A percentile compares a stretch with the other conserved stretches of the same genome.
Conservation (phyloP, 2,888 invertebrate species). For the Coremacera marginata region DNA sequence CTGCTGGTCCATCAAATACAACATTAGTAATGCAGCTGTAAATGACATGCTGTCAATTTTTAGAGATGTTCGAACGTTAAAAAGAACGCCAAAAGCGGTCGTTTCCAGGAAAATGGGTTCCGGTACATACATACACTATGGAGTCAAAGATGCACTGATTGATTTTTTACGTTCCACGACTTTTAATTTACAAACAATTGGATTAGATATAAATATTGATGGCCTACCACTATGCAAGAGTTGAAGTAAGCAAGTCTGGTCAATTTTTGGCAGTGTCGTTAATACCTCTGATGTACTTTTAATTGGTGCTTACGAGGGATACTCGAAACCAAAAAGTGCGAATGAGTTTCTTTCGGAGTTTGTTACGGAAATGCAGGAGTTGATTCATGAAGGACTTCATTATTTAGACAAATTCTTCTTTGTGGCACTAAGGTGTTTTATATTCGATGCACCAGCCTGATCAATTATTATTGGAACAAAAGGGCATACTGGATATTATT, state of each 20-base stretch:
- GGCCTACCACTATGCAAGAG: constrained; percentile 38
- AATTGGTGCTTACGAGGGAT: too few relatives aligned
- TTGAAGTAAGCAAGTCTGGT: constrained; percentile 37
- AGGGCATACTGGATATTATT: constrained; percentile 39
- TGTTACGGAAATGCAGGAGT: background rate
- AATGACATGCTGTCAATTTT: too few relatives aligned
- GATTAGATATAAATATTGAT: constrained; percentile 39
- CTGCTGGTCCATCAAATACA: too few relatives aligned
- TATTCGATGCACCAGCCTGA: constrained; percentile 34
- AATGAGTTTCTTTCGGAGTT: background rate
- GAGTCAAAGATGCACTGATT: constrained; percentile 34
- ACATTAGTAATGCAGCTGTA: too few relatives aligned
- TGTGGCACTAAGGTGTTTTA: constrained; percentile 3
- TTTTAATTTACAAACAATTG: constrained; percentile 7
- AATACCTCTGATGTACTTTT: too few relatives aligned
- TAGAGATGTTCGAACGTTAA: constrained; percentile 36
- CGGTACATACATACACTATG: constrained; percentile 32
- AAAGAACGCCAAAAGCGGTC: constrained; percentile 37
- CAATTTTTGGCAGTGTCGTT: constrained; percentile 30
- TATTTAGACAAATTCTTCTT: background rate
- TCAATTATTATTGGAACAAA: constrained; percentile 24
- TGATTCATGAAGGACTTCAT: background rate
- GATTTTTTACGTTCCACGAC: constrained; percentile 34
- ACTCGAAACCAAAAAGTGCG: background rate
- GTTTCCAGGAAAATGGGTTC: background rate